Evolutionary conservation across 2,113 vertebrate genomes (phyloP).

Genomic region (Epinephelus moara): DNA sequence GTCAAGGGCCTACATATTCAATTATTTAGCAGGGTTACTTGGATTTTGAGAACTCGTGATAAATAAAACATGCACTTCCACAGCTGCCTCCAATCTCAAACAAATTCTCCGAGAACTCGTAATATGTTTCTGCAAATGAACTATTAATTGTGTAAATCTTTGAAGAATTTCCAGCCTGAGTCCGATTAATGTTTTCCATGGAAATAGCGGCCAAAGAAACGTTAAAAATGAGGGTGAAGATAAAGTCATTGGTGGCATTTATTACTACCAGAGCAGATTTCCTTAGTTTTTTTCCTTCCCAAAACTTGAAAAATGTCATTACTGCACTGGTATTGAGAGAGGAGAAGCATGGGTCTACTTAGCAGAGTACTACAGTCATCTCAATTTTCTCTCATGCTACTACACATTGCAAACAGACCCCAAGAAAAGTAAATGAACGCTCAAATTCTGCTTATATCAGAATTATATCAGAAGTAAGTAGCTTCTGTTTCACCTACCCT

Average conservation of each 20-base stretch:
- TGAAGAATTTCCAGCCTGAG: slow-evolving; percentile 21
- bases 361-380: background rate
- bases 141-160: slow-evolving; percentile 56
- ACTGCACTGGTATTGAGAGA: background rate
- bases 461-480: background rate
- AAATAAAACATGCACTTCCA: slow-evolving; percentile 80
- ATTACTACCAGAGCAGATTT: background rate
- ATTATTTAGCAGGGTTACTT: slow-evolving; percentile 80
- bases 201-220: slow-evolving; percentile 13
- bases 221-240: slow-evolving; percentile 9
- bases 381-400: background rate
- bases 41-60: slow-evolving; percentile 72
- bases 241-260: slow-evolving; percentile 6
- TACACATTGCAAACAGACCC: slow-evolving; percentile 4
- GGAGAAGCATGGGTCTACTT: background rate
- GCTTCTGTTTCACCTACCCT: slow-evolving; percentile 39
- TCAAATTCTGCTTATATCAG: slow-evolving; percentile 39
- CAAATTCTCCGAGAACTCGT: slow-evolving; percentile 38
- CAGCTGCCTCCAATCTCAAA: slow-evolving; percentile 63
- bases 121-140: slow-evolving; percentile 53
- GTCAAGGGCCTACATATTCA: slow-evolving; percentile 63
- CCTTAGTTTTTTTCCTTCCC: background rate
- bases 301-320: slow-evolving; percentile 1
- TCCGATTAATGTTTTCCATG: slow-evolving; percentile 16
- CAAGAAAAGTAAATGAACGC: slow-evolving; percentile 34